Evolutionary conservation across 1,140 invertebrate genomes (phyloP).

Genomic region (Thaumetopoea pityocampa): DNA sequence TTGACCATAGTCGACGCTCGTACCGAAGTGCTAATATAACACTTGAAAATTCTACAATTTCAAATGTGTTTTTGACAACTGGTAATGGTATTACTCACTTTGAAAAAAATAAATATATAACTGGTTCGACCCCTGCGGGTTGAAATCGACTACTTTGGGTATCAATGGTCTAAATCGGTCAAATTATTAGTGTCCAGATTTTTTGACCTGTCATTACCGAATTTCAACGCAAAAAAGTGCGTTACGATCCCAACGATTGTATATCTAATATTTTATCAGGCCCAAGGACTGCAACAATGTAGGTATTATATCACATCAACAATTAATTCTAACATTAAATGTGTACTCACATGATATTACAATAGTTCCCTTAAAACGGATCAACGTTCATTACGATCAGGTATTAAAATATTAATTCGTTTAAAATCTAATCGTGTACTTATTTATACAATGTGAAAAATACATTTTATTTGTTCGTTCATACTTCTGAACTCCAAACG

Average conservation of each 20-base stretch:
- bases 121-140: too few relatives aligned
- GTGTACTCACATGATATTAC: slow-evolving; percentile 40
- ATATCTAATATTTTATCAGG: slow-evolving; percentile 7
- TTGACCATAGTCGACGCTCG: too few relatives aligned
- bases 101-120: too few relatives aligned
- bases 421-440: slow-evolving; percentile 61
- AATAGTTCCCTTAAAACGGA: slow-evolving; percentile 47
- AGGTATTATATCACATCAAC: slow-evolving; percentile 59
- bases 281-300: slow-evolving; percentile 50
- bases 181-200: too few relatives aligned
- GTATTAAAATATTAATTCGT: slow-evolving; percentile 72
- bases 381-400: slow-evolving; percentile 59
- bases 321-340: slow-evolving; percentile 51
- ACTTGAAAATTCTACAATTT: too few relatives aligned
- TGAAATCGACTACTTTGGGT: too few relatives aligned
- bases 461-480: slow-evolving; percentile 58
- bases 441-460: slow-evolving; percentile 73
- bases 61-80: too few relatives aligned
- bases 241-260: not conserved
- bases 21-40: too few relatives aligned
- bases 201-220: too few relatives aligned
- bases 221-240: slow-evolving; percentile 3
- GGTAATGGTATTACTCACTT: too few relatives aligned
- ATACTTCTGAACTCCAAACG: slow-evolving; percentile 69
- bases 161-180: too few relatives aligned